These are phyloP conservation scores for Nomada goodeniana DNA, from an alignment of 2,888 invertebrate genomes.

Conservation along the genomic window DNA sequence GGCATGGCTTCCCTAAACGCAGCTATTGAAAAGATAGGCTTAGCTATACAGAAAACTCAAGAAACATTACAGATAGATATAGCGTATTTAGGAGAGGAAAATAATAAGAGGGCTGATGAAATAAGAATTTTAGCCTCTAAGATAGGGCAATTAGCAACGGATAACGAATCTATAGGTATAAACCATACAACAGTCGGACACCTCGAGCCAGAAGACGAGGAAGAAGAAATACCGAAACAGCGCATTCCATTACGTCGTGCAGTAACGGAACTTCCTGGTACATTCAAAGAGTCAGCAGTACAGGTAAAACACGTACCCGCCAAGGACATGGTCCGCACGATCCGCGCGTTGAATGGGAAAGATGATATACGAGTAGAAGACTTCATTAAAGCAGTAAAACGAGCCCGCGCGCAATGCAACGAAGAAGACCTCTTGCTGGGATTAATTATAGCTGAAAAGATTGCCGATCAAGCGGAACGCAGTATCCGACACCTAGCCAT, in stretches of 20 bases:
- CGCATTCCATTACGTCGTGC: background rate
- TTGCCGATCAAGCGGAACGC: background rate
- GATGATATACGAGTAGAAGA: conserved; percentile 15
- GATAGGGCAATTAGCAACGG: no score
- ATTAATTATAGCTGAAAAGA: background rate
- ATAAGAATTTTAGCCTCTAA: no score
- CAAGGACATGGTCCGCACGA: background rate
- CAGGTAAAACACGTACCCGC: background rate
- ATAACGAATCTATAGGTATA: no score
- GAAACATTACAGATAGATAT: background rate
- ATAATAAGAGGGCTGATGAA: background rate
- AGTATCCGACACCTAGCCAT: background rate
- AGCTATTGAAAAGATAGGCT: background rate
- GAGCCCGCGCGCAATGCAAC: background rate
- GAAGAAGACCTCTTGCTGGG: background rate
- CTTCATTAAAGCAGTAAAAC: background rate
- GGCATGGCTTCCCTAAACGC: no score
- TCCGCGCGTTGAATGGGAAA: background rate
- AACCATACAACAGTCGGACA: no score
- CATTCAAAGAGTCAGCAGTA: background rate
- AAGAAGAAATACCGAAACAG: no score
- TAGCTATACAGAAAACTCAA: no score
- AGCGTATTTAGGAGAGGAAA: background rate
- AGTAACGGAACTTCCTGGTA: background rate
- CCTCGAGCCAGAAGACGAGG: no score